Evolutionary conservation across 1,140 invertebrate genomes (phyloP).

Genomic region (Platorchestia sp.): DNA sequence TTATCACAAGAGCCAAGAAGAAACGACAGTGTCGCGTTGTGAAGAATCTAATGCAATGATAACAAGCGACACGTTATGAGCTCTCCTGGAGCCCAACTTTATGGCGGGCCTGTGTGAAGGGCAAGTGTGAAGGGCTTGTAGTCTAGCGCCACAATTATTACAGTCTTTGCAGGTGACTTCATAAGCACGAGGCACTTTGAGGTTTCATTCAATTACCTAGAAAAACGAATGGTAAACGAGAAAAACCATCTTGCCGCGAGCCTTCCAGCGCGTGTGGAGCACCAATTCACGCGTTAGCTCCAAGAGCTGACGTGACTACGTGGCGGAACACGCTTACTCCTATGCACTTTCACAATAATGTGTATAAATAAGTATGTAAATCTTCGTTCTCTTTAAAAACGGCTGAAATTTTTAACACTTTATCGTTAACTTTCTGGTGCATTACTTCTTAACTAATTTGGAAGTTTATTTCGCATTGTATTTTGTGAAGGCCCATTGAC

Average conservation of each 20-base stretch:
- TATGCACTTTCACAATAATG: too few species aligned
- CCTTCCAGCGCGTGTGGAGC: neutral
- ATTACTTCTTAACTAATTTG: too few species aligned
- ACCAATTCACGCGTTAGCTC: neutral
- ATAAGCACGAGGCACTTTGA: neutral
- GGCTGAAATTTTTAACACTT: too few species aligned
- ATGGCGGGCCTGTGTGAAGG: neutral
- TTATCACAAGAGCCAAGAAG: neutral
- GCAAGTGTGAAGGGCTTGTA: conserved; percentile 11
- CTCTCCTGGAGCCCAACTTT: neutral
- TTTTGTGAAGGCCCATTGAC: too few species aligned
- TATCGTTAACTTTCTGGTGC: too few species aligned
- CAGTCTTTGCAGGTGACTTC: neutral
- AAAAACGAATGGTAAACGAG: neutral
- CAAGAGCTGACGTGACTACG: neutral
- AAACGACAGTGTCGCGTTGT: neutral
- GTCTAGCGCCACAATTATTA: neutral
- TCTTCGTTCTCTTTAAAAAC: too few species aligned
- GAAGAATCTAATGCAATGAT: neutral
- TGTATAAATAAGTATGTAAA: too few species aligned
- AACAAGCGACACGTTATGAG: neutral
- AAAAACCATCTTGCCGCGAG: neutral
- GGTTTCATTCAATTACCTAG: neutral
- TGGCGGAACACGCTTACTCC: too few species aligned
- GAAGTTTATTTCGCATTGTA: too few species aligned